Base-by-base conservation (phyloP, 2,113 vertebrate genomes). In the Prietella phreatophila region DNA sequence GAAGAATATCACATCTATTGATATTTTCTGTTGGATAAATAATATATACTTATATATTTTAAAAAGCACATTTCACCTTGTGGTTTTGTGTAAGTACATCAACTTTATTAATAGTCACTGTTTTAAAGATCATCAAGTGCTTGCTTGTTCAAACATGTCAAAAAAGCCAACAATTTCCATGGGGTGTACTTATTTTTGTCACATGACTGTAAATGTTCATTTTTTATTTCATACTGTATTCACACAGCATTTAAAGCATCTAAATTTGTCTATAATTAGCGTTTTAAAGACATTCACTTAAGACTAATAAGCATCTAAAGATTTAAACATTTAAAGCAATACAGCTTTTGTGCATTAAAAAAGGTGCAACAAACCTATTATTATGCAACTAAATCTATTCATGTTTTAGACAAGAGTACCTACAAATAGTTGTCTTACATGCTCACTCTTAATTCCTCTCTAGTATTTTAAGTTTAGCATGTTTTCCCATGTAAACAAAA, bases 391-490 rank as follows among this genome's bases (percentile, higher is more conserved):
- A 67, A n/a, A 67, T 30, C 63, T 67, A 30, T 65, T 65, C 0
- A n/a, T n/a, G 10, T 65, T 65, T 65, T 65, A n/a, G 25, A n/a
- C 25, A 65, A 1, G 61, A 13, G 27, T 0, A 65, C 61, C 11
- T 65, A 2, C 9, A 63, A 63, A 63, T 27, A 27, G 25, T 5
- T 27, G 3, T 63, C 8, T 25, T 63, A 27, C 25, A 22, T 25
- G 60, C 86, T 60, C 17, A 58, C 17, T 58, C 56, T 58, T 58
- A 5, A 58, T 71, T 81, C 71, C 27, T 47, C 73, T 60, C 47
- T 69, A 11, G 63, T 69, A 71, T 84, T 81, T 33, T 50, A 67
- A 81, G 81, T 86, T 90, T 67, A 30, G 63, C 11, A n/a, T 11
- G 10, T 63, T 63, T 67, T 10, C 4, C 4, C 15, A 33, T 30